Evolutionary conservation across 2,797 vertebrate species (phyloP), one percentile per base, ranked within the genome.

Genomic region (Rousettus madagascariensis): DNA sequence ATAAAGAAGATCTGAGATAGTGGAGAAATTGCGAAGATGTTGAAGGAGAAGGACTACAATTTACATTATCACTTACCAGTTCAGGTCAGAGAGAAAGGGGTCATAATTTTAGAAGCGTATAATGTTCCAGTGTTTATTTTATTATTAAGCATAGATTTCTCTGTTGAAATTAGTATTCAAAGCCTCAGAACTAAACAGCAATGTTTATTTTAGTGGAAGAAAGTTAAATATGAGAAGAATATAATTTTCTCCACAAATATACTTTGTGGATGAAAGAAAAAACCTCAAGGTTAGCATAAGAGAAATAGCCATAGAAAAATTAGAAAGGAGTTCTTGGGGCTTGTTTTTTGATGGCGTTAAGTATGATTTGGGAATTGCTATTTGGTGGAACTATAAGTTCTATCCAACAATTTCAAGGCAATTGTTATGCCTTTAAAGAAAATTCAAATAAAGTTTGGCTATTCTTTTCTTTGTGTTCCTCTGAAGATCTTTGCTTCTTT

Each of bases 401-500:
- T 46, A 55, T 13, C 12, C 28, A 77, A 61, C 0, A 63, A 80
- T 80, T 86, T 72, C 38, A 72, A 91, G 49, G 49, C n/a, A 74
- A 65, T 80, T 68, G 10, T 55, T 63, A 82, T 61, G 24, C 46
- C 33, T 93, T 82, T 3, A 61, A 87, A 46, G 36, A 65, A 86
- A 86, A 86, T 72, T 77, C 38, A 88, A 51, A 89, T 72, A 79
- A 43, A 94, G 57, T 9, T 38, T 57, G 13, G 1, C 19, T 72
- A 7, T 57, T 41, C 11, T 59, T 82, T 83, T 84, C 38, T 30
- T 71, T 53, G 38, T 75, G 33, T 89, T 59, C 17, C 41, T 91
- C 51, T 96, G 72, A 78, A 95, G 38, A 49, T 41, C 3, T 69
- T 86, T 91, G 13, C 30, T 74, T 90, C 55, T 72, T 79, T 77